Percentiles rank a stretch among this genome's conserved stretches.
phyloP scores from a whole-genome alignment of 2,113 vertebrate species.

The Paratilapia polleni region DNA sequence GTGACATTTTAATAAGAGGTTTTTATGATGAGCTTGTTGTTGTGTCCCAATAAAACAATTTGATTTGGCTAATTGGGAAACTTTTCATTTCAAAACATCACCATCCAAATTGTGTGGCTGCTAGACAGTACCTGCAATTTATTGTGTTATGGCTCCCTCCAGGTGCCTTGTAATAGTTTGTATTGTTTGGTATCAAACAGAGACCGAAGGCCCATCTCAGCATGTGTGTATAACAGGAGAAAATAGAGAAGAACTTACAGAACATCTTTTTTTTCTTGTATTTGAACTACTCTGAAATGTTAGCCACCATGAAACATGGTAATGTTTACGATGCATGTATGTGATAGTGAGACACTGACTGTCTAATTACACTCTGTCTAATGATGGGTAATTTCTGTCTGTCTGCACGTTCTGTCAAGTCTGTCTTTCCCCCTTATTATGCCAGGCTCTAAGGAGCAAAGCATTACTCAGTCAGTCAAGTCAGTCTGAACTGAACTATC shows the following conservation, averaged over 20 bases:
- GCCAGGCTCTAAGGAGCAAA: background rate
- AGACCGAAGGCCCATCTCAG: background rate
- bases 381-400: background rate
- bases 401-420: background rate
- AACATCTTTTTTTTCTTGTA: background rate
- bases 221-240: background rate
- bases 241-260: conserved; percentile 3
- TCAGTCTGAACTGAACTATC: background rate
- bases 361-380: background rate
- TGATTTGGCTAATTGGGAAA: conserved; percentile 57
- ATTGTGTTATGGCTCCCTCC: conserved; percentile 38
- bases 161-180: conserved; percentile 51
- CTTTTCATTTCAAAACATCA: conserved; percentile 40
- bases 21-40: conserved; percentile 31
- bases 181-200: conserved; percentile 35
- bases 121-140: conserved; percentile 37
- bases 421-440: background rate
- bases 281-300: background rate
- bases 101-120: conserved; percentile 39
- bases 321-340: background rate
- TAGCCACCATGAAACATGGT: background rate
- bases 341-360: background rate
- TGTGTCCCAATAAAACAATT: conserved; percentile 62
- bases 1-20: conserved; percentile 69
- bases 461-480: background rate